Conservation (phyloP, 1,140 invertebrate genomes). For the Diachasma alloeum region DNA sequence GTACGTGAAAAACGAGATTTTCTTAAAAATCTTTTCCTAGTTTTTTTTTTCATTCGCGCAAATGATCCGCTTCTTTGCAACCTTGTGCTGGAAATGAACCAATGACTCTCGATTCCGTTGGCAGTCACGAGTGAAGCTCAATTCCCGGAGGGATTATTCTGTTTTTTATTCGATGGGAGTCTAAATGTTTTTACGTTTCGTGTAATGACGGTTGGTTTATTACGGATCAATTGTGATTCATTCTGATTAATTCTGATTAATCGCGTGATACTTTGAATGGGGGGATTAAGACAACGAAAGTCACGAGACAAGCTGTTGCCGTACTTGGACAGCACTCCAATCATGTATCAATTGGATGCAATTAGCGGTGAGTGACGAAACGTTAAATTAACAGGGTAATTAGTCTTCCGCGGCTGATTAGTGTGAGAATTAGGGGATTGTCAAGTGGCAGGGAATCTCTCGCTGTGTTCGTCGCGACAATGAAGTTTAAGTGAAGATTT, state of each 20-base stretch:
- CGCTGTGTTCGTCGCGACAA: no score
- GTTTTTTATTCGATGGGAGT: neutral
- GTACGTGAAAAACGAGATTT: neutral
- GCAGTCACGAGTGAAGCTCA: neutral
- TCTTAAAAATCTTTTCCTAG: neutral
- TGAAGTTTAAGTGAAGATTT: no score
- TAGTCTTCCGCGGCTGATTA: neutral
- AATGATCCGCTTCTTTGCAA: constrained; percentile 15
- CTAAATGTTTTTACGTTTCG: neutral
- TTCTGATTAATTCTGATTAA: neutral
- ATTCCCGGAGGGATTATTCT: neutral
- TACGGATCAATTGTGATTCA: neutral
- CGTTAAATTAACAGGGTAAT: neutral
- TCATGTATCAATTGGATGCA: neutral
- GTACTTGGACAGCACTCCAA: neutral
- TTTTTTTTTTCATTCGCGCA: neutral
- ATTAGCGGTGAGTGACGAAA: neutral
- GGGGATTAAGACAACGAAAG: neutral
- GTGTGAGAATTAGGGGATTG: neutral
- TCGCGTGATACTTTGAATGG: neutral
- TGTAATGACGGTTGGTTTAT: neutral
- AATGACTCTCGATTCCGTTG: constrained; percentile 14
- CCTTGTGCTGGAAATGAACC: constrained; percentile 18
- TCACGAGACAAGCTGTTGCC: neutral
- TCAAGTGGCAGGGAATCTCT: neutral